A percentile compares a stretch with the other conserved stretches of the same genome.
Conservation (phyloP, 2,888 invertebrate species). For the Smittia aterrima region DNA sequence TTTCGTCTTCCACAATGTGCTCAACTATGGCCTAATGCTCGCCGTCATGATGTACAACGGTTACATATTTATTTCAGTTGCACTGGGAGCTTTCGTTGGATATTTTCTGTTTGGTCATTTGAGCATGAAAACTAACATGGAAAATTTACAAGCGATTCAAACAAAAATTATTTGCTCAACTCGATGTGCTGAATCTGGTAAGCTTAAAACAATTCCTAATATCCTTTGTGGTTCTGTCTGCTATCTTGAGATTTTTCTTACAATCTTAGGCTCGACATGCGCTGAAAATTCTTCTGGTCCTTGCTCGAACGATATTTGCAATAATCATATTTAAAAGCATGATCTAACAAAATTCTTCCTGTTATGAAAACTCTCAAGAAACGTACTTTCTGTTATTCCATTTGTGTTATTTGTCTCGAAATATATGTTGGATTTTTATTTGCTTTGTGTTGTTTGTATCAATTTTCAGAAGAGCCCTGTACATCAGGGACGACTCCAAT, state of each 20-base stretch:
- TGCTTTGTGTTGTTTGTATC: not conserved
- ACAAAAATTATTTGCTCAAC: slow-evolving; percentile 53
- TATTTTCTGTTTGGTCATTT: slow-evolving; percentile 59
- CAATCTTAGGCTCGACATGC: not conserved
- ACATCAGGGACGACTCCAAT: slow-evolving; percentile 27
- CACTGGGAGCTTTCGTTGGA: slow-evolving; percentile 63
- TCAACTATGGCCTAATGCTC: slow-evolving; percentile 70
- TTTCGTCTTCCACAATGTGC: slow-evolving; percentile 55
- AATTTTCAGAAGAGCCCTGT: slow-evolving; percentile 29
- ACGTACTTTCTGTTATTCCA: too few relatives aligned
- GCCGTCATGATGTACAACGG: slow-evolving; percentile 73
- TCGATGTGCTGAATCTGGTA: slow-evolving; percentile 49
- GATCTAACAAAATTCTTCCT: not conserved
- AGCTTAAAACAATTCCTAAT: not conserved
- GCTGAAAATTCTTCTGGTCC: slow-evolving; percentile 2
- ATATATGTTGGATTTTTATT: not conserved
- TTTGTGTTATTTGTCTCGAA: not conserved
- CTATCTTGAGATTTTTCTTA: slow-evolving; percentile 19
- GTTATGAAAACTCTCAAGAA: not conserved
- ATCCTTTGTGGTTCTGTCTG: not conserved
- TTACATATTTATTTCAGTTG: slow-evolving; percentile 63
- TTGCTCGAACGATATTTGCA: slow-evolving; percentile 28
- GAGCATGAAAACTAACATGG: slow-evolving; percentile 57
- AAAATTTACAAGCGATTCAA: slow-evolving; percentile 54
- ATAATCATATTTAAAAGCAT: slow-evolving; percentile 30